Base-by-base conservation (phyloP, 35 echinoderm and acorn worm genomes). In the Apostichopus japonicus region DNA sequence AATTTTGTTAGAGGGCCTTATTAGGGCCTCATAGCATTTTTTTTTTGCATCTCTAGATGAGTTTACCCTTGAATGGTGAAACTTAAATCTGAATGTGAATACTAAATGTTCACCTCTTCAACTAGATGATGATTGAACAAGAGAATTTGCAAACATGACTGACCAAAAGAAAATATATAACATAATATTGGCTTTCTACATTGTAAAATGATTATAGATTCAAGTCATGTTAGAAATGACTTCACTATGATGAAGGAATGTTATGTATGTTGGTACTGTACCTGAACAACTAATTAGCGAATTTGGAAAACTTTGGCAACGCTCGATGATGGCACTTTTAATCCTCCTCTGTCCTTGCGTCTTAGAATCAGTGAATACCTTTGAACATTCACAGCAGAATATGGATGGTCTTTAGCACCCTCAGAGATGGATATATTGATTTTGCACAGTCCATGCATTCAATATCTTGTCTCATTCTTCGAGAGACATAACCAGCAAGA, bases 401-500 rank as follows among this genome's bases (percentile, higher is more conserved):
- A 58, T 58, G 52, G 19, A 86, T 87, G 83, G 24, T 87, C 83
- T 65, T 22, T 4, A 14, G 16, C 15, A 16, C 61, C 61, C 10
- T 87, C 83, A 65, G 0, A 14, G 44, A 17, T 44, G 33, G 77
- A 24, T 83, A 87, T 10, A 87, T 53, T 6, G 83, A 56, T 87
- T 55, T 87, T 16, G 0, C 54, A 87, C 83, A 87, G 8, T 87
- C 55, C 4, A 1, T 87, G 55, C 57, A 87, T 24, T 87, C 83
- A 61, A 87, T 65, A 87, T 87, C 83, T 87, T 59, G 6, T 10
- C 54, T 17, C 13, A 87, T 6, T 87, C 61, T 87, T 65, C 83
- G 6, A 61, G 83, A 87, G 6, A 87, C 83, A 87, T 87, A 87
- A 14, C 54, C 83, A 21, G 83, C 83, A 53, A 87, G 65, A 44